Percentiles rank a stretch among this genome's conserved stretches.
Evolutionary conservation across 2,113 vertebrate genomes (phyloP).

Genomic region (Garra rufa): DNA sequence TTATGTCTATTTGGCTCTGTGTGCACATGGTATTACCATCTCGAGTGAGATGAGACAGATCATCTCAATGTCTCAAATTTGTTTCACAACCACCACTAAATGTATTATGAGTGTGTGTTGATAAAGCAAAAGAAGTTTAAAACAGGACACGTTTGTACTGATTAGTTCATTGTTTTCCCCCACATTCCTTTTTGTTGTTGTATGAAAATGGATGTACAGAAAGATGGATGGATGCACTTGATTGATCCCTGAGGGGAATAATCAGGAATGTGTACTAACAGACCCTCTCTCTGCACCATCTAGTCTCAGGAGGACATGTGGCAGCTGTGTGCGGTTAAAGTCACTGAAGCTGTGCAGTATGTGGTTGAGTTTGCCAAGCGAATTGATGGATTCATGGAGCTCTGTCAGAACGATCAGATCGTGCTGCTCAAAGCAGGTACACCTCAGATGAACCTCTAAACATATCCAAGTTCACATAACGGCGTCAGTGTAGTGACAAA

Average conservation of each 20-base stretch:
- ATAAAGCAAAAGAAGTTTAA: background rate
- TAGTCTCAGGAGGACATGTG: constrained; percentile 94
- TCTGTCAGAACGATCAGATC: constrained; percentile 97
- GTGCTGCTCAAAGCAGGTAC: constrained; percentile 95
- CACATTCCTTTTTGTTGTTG: background rate
- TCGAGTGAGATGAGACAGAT: background rate
- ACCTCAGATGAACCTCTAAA: constrained; percentile 38
- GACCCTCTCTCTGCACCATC: constrained; percentile 52
- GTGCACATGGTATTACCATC: background rate
- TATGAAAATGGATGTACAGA: background rate
- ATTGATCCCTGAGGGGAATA: constrained; percentile 8
- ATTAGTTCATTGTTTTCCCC: background rate
- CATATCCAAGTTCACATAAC: background rate
- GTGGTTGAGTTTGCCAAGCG: constrained; percentile 97
- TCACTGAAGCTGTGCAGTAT: constrained; percentile 95
- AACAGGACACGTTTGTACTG: background rate
- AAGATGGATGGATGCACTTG: background rate
- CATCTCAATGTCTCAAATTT: background rate
- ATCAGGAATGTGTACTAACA: background rate
- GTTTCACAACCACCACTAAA: background rate
- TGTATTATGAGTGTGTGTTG: background rate
- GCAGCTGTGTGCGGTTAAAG: constrained; percentile 93
- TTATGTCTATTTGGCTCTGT: background rate
- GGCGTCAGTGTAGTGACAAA: constrained; percentile 4
- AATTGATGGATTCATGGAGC: constrained; percentile 95